Conservation (phyloP, 2,113 vertebrate genomes). For the Pituophis catenifer region DNA sequence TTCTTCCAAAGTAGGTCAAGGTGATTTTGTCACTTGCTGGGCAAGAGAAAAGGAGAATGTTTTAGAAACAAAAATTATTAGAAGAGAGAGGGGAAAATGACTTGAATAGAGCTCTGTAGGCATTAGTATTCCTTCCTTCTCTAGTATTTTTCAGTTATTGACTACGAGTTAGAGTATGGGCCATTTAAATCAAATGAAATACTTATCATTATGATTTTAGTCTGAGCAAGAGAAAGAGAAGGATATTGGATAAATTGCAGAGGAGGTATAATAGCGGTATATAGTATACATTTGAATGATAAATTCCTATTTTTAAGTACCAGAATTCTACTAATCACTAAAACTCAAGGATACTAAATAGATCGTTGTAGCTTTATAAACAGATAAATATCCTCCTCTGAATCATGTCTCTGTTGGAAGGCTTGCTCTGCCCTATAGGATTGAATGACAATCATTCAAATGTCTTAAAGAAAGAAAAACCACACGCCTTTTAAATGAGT, state of each 20-base stretch:
- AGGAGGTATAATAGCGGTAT: background rate
- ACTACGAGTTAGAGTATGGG: background rate
- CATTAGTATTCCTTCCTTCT: background rate
- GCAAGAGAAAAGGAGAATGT: background rate
- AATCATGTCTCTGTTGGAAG: background rate
- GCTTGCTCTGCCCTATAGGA: background rate
- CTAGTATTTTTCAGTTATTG: background rate
- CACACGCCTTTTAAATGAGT: background rate
- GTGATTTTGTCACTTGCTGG: conserved; percentile 35
- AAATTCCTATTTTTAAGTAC: background rate
- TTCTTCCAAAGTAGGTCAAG: conserved; percentile 57
- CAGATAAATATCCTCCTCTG: background rate
- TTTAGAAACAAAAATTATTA: background rate
- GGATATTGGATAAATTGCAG: background rate
- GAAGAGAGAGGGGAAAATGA: background rate
- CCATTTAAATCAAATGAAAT: background rate
- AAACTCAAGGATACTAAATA: background rate
- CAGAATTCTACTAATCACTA: background rate
- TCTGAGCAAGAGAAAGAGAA: background rate
- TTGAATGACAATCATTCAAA: background rate
- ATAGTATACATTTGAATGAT: background rate
- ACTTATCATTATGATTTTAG: background rate
- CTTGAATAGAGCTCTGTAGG: background rate
- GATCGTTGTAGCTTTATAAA: background rate
- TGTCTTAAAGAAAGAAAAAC: background rate